These are phyloP conservation scores for Helicoverpa zea DNA, from an alignment of 1,140 invertebrate species.

Conservation along the genomic window DNA sequence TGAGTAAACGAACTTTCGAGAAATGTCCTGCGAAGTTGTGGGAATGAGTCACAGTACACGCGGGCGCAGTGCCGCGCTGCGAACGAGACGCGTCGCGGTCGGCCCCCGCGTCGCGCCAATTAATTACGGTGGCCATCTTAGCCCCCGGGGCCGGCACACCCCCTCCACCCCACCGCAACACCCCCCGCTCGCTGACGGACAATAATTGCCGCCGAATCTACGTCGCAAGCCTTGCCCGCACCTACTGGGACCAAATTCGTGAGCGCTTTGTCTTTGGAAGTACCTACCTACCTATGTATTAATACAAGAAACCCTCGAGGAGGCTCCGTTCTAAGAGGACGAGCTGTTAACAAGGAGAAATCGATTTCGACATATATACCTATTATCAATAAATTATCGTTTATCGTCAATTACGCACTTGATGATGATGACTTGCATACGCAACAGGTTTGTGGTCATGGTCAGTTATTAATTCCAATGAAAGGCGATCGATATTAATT, in stretches of 20 bases:
- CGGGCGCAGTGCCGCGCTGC: slow-evolving; percentile 78
- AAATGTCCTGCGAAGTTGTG: background rate
- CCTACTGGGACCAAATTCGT: slow-evolving; percentile 44
- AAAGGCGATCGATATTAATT: background rate
- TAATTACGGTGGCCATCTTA: slow-evolving; percentile 86
- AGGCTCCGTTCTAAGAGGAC: background rate
- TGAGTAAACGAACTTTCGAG: too few species aligned
- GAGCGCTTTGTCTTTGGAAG: slow-evolving; percentile 40
- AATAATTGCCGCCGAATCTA: slow-evolving; percentile 83
- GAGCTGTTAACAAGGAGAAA: background rate
- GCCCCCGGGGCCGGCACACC: slow-evolving; percentile 58
- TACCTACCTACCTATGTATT: background rate
- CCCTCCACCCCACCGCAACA: slow-evolving; percentile 53
- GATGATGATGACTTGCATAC: background rate
- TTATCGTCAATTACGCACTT: background rate
- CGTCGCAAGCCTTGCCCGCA: slow-evolving; percentile 66
- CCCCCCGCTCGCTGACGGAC: slow-evolving; percentile 77
- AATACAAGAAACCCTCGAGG: background rate
- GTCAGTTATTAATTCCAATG: background rate
- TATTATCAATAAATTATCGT: background rate
- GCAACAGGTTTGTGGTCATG: slow-evolving; percentile 14
- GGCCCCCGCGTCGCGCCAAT: slow-evolving; percentile 86
- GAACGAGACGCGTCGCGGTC: slow-evolving; percentile 82
- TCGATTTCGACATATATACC: background rate
- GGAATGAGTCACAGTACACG: slow-evolving; percentile 57